A percentile compares a stretch with the other conserved stretches of the same genome.
These are phyloP conservation scores for Brienomyrus brachyistius DNA, from an alignment of 2,113 vertebrate species.

Conservation along the genomic window DNA sequence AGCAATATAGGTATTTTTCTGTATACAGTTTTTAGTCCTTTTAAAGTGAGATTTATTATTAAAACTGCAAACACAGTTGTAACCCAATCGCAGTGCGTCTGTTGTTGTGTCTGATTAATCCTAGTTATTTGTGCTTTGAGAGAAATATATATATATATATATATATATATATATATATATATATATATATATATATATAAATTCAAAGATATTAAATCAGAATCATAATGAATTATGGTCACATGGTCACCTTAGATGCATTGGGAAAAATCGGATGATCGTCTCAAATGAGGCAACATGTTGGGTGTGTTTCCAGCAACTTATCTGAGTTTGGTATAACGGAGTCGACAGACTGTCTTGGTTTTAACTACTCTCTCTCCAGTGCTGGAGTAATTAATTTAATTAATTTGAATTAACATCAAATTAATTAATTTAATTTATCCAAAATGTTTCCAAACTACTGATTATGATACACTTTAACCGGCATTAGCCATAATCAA, in stretches of 20 bases:
- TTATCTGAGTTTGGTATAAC: background rate
- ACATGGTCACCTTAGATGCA: background rate
- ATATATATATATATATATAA: too few relatives aligned
- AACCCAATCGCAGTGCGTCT: too few relatives aligned
- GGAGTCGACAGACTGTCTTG: background rate
- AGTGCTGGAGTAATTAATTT: too few relatives aligned
- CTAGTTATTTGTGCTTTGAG: background rate
- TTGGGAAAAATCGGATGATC: background rate
- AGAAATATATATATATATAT: background rate
- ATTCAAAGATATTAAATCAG: background rate
- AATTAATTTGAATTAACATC: too few relatives aligned
- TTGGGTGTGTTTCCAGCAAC: background rate
- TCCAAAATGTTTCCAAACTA: background rate
- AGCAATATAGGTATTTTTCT: too few relatives aligned
- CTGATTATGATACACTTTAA: background rate
- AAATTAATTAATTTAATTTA: background rate
- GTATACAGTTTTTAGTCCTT: too few relatives aligned
- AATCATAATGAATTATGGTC: background rate
- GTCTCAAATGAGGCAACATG: background rate
- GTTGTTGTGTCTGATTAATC: background rate
- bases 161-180: too few relatives aligned
- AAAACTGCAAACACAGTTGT: too few relatives aligned
- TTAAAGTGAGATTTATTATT: too few relatives aligned
- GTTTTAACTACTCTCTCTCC: background rate
- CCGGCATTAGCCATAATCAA: background rate